A percentile compares a stretch with the other conserved stretches of the same genome.
Evolutionary conservation across 2,888 invertebrate genomes (phyloP).

Genomic region (Digitonthophagus gazella): DNA sequence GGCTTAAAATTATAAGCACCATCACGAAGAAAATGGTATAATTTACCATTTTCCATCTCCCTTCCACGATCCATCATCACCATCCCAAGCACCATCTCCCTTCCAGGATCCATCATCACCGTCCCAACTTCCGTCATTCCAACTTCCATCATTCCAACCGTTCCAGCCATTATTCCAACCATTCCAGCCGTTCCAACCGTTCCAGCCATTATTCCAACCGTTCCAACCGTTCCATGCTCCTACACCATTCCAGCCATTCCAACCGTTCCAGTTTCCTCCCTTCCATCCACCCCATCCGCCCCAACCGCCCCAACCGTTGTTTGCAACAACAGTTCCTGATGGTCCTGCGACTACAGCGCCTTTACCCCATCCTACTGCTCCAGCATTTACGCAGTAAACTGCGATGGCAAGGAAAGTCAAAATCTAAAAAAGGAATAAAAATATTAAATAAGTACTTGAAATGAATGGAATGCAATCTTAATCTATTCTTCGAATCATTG

Average conservation of each 20-base stretch:
- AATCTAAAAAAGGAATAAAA: slow-evolving; percentile 10
- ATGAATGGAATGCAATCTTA: no score
- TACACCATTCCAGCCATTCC: slow-evolving; percentile 16
- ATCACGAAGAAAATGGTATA: not conserved
- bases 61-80: slow-evolving; percentile 21
- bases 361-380: slow-evolving; percentile 24
- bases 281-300: slow-evolving; percentile 22
- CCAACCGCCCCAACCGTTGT: slow-evolving; percentile 11
- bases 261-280: slow-evolving; percentile 15
- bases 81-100: slow-evolving; percentile 6
- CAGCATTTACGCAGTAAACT: slow-evolving; percentile 6
- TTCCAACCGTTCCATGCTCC: slow-evolving; percentile 24
- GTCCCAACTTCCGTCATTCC: slow-evolving; percentile 24
- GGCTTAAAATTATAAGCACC: not conserved
- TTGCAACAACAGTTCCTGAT: slow-evolving; percentile 20
- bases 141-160: slow-evolving; percentile 19
- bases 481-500: no score
- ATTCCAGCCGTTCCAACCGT: slow-evolving; percentile 20
- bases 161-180: slow-evolving; percentile 3
- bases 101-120: slow-evolving; percentile 23
- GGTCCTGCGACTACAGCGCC: slow-evolving; percentile 34
- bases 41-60: slow-evolving; percentile 23
- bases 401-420: slow-evolving; percentile 17
- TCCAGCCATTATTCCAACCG: slow-evolving; percentile 17
- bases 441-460: no score